A percentile compares a stretch with the other conserved stretches of the same genome.
Conservation (phyloP, 2,888 invertebrate genomes). For the Druceiella hillmani region DNA sequence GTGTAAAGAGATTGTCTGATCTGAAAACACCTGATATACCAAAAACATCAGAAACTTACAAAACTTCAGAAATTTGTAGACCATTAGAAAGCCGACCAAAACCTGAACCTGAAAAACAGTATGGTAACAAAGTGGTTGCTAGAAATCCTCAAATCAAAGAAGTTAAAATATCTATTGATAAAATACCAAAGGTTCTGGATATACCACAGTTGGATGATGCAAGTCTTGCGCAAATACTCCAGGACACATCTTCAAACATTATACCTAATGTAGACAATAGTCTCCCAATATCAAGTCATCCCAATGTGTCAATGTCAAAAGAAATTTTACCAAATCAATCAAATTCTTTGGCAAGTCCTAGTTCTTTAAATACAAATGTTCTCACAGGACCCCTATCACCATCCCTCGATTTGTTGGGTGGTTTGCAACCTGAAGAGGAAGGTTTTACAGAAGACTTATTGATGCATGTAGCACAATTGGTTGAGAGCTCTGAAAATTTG, state of each 20-base stretch:
- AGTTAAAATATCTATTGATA: too few species aligned
- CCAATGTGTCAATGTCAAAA: too few species aligned
- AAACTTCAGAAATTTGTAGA: too few species aligned
- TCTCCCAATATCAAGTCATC: too few species aligned
- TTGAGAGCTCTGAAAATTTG: conserved; percentile 61
- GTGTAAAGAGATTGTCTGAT: conserved; percentile 22
- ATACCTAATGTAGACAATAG: too few species aligned
- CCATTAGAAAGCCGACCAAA: too few species aligned
- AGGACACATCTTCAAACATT: conserved; percentile 43
- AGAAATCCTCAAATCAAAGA: too few species aligned
- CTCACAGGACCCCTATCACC: conserved; percentile 53
- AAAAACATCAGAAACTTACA: conserved; percentile 25
- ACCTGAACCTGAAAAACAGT: too few species aligned
- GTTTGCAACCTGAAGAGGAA: conserved; percentile 59
- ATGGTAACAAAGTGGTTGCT: too few species aligned
- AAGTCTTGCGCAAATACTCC: conserved; percentile 46
- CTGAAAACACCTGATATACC: conserved; percentile 24
- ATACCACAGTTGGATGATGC: conserved; percentile 48
- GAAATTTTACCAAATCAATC: too few species aligned
- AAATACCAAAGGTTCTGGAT: conserved; percentile 35
- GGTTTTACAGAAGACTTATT: conserved; percentile 64
- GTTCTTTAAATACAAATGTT: conserved; percentile 23
- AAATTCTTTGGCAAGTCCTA: too few species aligned
- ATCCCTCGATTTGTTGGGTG: conserved; percentile 53
- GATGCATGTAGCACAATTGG: conserved; percentile 68